Evolutionary conservation across 2,888 invertebrate genomes (phyloP).

Genomic region (Chesias legatella): DNA sequence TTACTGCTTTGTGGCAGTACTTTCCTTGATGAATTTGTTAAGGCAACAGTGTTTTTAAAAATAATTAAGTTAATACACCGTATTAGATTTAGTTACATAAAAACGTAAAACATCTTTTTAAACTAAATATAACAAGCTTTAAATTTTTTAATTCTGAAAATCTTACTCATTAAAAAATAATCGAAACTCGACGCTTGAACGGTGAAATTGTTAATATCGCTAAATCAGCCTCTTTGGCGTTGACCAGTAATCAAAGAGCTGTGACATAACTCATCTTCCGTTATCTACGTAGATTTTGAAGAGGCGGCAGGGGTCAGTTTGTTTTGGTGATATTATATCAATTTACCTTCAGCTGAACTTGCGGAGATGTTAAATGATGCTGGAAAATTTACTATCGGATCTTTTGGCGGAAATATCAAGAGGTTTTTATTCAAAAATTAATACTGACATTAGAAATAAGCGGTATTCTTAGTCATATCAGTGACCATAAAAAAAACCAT

Average conservation of each 20-base stretch:
- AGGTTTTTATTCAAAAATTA: slow-evolving; percentile 7
- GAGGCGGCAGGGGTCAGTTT: slow-evolving; percentile 26
- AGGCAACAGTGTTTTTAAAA: no score
- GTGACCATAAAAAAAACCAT: no score
- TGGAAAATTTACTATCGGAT: slow-evolving; percentile 38
- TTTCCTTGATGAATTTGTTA: no score
- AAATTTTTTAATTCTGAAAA: not conserved
- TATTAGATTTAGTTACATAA: no score
- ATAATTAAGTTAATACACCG: no score
- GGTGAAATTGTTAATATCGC: slow-evolving; percentile 41
- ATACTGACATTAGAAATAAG: not conserved
- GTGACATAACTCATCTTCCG: slow-evolving; percentile 20
- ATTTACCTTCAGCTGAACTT: slow-evolving; percentile 38
- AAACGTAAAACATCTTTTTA: no score
- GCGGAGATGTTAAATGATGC: slow-evolving; percentile 36
- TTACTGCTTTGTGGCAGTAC: no score
- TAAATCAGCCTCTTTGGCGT: slow-evolving; percentile 36
- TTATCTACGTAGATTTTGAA: slow-evolving; percentile 16
- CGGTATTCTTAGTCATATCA: no score
- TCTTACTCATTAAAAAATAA: slow-evolving; percentile 27
- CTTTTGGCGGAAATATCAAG: slow-evolving; percentile 19
- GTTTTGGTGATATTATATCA: slow-evolving; percentile 34
- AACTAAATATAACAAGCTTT: no score
- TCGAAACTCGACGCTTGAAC: slow-evolving; percentile 35
- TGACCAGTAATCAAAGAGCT: slow-evolving; percentile 27